Conservation (phyloP, 2,113 vertebrate species). For the Diadophis punctatus region DNA sequence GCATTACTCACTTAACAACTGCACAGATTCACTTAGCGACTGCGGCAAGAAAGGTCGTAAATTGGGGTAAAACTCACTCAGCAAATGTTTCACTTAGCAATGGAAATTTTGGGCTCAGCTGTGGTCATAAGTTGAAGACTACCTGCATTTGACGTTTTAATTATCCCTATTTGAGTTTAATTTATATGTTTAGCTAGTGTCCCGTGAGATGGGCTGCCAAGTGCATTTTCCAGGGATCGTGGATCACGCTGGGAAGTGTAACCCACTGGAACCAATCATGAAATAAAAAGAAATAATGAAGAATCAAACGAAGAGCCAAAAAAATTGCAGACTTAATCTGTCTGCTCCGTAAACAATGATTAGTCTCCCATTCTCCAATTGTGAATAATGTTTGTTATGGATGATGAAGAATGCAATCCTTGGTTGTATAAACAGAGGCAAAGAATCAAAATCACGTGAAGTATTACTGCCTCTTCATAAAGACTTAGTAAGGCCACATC, state of each 20-base stretch:
- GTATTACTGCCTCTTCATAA: not conserved
- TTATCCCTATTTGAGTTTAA: not conserved
- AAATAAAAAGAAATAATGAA: too few relatives aligned
- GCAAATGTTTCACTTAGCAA: too few relatives aligned
- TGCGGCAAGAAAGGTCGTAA: too few relatives aligned
- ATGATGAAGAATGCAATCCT: not conserved
- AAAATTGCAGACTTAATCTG: not conserved
- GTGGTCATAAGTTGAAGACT: too few relatives aligned
- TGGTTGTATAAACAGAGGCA: not conserved
- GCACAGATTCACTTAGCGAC: too few relatives aligned
- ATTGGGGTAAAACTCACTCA: too few relatives aligned
- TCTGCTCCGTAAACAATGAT: not conserved
- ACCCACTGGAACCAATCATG: too few relatives aligned
- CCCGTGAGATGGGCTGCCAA: not conserved
- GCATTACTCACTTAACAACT: too few relatives aligned
- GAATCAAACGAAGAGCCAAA: not conserved
- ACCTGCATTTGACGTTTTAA: not conserved
- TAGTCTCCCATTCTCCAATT: fast-evolving
- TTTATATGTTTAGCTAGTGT: not conserved
- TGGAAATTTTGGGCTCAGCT: too few relatives aligned
- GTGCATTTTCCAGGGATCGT: not conserved
- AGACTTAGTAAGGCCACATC: not conserved
- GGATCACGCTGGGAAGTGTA: not conserved
- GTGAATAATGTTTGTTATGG: too few relatives aligned
- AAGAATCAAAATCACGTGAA: not conserved